Conservation (phyloP, 1,140 invertebrate species). For the Acyrthosiphon pisum region DNA sequence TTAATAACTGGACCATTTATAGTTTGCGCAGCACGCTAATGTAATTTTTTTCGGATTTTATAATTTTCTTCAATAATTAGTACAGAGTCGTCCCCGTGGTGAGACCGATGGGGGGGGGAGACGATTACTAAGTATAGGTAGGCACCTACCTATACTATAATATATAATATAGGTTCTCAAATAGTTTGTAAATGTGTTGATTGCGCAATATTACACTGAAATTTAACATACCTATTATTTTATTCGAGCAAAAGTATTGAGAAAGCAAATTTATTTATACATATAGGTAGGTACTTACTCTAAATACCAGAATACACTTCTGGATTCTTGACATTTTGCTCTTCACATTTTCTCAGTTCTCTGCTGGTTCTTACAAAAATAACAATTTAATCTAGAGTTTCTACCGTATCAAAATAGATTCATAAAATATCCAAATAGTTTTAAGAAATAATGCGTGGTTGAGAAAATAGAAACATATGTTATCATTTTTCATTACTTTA, state of each 20-base stretch:
- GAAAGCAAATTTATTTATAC: not conserved
- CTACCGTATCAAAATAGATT: not conserved
- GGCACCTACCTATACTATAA: no score
- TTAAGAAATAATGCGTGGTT: not conserved
- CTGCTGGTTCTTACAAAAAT: not conserved
- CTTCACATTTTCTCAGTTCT: not conserved
- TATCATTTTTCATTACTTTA: not conserved
- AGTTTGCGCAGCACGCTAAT: not conserved
- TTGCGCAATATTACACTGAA: not conserved
- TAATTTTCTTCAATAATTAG: conserved; percentile 11
- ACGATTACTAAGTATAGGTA: not conserved
- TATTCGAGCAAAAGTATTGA: not conserved
- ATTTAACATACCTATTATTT: not conserved
- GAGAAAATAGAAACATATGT: not conserved
- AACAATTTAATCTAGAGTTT: not conserved
- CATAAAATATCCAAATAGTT: not conserved
- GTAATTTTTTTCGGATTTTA: not conserved
- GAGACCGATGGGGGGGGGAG: not conserved
- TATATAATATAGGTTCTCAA: not conserved
- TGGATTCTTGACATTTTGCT: not conserved
- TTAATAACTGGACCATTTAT: conserved; percentile 44
- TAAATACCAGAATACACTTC: not conserved
- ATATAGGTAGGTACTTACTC: not conserved
- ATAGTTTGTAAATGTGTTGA: not conserved
- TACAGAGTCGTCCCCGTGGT: not conserved